Evolutionary conservation across 1,140 invertebrate genomes (phyloP).

Genomic region (Acyrthosiphon pisum): DNA sequence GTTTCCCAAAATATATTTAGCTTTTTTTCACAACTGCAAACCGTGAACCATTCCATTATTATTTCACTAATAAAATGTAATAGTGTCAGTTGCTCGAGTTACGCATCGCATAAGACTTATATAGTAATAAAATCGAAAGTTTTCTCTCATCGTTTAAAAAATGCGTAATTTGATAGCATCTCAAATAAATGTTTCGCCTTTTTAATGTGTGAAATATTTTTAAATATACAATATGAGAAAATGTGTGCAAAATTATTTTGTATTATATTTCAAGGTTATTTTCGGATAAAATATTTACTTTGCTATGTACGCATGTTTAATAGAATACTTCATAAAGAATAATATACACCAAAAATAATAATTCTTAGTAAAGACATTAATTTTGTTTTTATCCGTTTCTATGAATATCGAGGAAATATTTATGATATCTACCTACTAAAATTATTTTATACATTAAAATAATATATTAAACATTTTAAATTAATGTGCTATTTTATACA

Average conservation of each 20-base stretch:
- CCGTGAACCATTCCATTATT: neutral
- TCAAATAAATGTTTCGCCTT: neutral
- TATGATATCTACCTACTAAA: neutral
- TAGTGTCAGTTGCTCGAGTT: neutral
- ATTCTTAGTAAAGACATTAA: neutral
- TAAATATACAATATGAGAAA: neutral
- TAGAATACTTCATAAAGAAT: neutral
- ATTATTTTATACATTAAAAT: neutral
- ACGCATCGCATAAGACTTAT: neutral
- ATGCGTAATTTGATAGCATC: neutral
- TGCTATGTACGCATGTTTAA: neutral
- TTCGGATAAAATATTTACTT: neutral
- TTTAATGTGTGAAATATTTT: neutral
- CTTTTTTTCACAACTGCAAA: neutral
- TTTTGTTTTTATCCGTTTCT: neutral
- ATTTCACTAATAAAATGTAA: constrained; percentile 18
- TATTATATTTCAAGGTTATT: neutral
- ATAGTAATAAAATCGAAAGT: neutral
- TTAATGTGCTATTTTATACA: neutral
- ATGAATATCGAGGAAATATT: neutral
- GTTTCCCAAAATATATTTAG: constrained; percentile 25
- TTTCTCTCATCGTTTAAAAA: neutral
- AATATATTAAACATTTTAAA: neutral
- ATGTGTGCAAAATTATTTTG: neutral
- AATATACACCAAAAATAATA: neutral